Base-by-base conservation (phyloP, 2,797 vertebrate species). In the Microctenopoma lineatum region DNA sequence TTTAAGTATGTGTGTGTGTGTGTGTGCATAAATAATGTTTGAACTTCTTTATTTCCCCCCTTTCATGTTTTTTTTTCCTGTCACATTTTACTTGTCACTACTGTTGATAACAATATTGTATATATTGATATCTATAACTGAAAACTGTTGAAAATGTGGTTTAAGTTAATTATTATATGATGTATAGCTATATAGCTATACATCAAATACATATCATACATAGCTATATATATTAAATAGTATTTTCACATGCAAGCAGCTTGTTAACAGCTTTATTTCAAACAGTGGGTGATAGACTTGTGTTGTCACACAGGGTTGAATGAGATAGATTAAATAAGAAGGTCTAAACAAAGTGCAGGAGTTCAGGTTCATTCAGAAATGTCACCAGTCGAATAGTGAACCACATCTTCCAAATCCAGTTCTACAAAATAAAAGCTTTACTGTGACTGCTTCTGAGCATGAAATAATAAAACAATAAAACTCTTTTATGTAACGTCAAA, bases 291-390 rank as follows among this genome's bases (percentile, higher is more conserved):
- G 66, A 75, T 11, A 50, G 4, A 58, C 18, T 16, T 61, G 52
- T 50, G 9, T 38, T 70, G 55, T 50, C 27, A 52, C 15, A 63
- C 32, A 48, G 4, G 3, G 10, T 6, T 55, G 41, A 14, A 50
- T 38, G 45, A 39, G 25, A 54, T 32, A 1, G 7, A 29, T 39
- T 44, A 2, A n/a, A 42, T 16, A 44, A 16, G 42, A 16, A 16
- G n/a, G 50, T 27, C 55, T 26, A 72, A 66, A 74, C 44, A 71
- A 77, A 84, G 52, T 52, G 36, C 50, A 61, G 39, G 8, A 48
- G 27, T 4, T 41, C 25, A 15, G 32, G 11, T 32, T 16, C 18
- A 57, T 36, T 14, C 36, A 75, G 69, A 58, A 67, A 72, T 53
- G 18, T 59, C 36, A 64, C 11, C 36, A 38, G 44, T 77, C 4